Conservation (phyloP, 2,113 vertebrate genomes). For the Brachirus orientalis region DNA sequence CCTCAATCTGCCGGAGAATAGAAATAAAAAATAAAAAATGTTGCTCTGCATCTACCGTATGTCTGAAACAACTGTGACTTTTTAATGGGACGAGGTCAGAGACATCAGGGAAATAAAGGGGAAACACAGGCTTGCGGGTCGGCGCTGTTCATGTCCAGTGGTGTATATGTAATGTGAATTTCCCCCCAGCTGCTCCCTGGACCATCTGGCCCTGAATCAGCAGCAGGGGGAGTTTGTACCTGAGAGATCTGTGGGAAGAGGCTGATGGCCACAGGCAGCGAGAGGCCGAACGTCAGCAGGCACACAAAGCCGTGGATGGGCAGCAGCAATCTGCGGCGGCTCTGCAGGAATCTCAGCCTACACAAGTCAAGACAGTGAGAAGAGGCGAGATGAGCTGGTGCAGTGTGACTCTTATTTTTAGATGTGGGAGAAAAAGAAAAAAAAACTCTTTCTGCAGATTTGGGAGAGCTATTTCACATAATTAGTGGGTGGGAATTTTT, state of each 20-base stretch:
- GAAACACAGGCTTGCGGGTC: not conserved
- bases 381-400: slow-evolving; percentile 19
- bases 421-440: slow-evolving; percentile 19
- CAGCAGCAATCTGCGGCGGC: slow-evolving; percentile 88
- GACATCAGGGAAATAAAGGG: too few relatives aligned
- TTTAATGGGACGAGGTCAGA: too few relatives aligned
- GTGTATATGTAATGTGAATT: slow-evolving; percentile 58
- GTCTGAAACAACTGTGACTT: slow-evolving; percentile 21
- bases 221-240: slow-evolving; percentile 72
- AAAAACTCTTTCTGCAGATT: slow-evolving; percentile 1
- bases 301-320: slow-evolving; percentile 95
- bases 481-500: slow-evolving; percentile 39
- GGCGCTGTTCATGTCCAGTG: slow-evolving; percentile 36
- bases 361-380: slow-evolving; percentile 19
- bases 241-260: slow-evolving; percentile 99
- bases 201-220: slow-evolving; percentile 41
- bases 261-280: slow-evolving; percentile 97
- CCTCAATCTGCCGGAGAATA: slow-evolving; percentile 86
- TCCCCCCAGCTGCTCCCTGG: slow-evolving; percentile 52
- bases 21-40: not conserved
- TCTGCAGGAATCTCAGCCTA: slow-evolving; percentile 89
- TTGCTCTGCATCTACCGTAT: not conserved
- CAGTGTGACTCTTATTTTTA: slow-evolving; percentile 60
- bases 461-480: slow-evolving; percentile 32
- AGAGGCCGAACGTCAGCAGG: slow-evolving; percentile 94